Evolutionary conservation across 2,888 invertebrate genomes (phyloP), one percentile per base, ranked within the genome.

Genomic region (Volucella inanis): DNA sequence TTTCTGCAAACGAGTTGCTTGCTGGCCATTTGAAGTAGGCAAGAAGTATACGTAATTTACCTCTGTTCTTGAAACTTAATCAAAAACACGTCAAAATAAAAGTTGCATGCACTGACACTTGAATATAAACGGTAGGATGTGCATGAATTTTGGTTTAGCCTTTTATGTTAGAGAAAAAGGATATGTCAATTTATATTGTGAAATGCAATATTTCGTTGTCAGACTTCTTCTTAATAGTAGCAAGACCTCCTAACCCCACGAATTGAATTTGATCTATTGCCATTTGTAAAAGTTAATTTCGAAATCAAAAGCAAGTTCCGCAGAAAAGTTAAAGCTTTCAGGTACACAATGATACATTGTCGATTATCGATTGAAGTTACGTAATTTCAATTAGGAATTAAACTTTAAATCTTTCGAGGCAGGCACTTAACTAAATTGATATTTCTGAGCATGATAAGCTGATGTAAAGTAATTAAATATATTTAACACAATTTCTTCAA

Each of bases 21-120:
- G 49, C 54, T 65, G 43, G 31, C 14, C 49, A 57, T 57, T 64
- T 57, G 45, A 62, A 70, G 14, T 59, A 49, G 4, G 41, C 31
- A 22, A n/a, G 3, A 49, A 22, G 15, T 41, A 14, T 8, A 22
- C 14, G 22, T 38, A 50, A 14, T 59, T 14, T 52, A 38, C 43
- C 62, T 52, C 55, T 12, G 18, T 9, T 54, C 10, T 55, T 39
- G 59, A 18, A 61, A 70, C 52, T 65, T 71, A 81, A 81, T 76
- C 81, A 71, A 65, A 81, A 76, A 45, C 43, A 76, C 50, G 70
- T 81, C 80, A 81, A 76, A 57, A 70, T 68, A 39, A 38, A 64
- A 43, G 22, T 75, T 70, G 22, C 57, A 43, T 57, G 38, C 54
- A 52, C 39, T 45, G 75, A 70, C 57, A 50, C 47, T 54, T 61